Evolutionary conservation across 64 coral and sea anemone genomes (phyloP).

Genomic region (Montipora capricornis): DNA sequence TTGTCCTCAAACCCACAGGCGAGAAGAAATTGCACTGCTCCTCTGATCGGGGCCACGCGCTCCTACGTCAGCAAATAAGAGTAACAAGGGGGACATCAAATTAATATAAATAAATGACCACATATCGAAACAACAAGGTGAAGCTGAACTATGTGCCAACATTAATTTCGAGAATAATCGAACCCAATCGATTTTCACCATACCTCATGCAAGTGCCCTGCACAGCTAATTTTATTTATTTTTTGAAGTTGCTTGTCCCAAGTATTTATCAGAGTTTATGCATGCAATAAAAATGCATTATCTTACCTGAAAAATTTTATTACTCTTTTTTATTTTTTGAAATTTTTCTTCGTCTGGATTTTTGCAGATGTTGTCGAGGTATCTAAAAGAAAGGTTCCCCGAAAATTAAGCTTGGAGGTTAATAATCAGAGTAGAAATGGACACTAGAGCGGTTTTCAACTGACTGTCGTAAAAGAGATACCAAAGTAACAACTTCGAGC

Average conservation of each 20-base stretch:
- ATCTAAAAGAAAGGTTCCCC: conserved; percentile 60
- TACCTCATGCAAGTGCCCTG: no score
- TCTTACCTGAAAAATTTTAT: conserved; percentile 93
- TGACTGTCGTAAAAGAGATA: no score
- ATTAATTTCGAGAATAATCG: no score
- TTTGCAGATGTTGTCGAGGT: conserved; percentile 93
- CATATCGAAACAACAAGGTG: no score
- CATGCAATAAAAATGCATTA: neutral
- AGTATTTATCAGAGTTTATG: no score
- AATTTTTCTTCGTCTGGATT: conserved; percentile 96
- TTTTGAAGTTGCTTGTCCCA: no score
- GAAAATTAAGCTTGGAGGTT: neutral
- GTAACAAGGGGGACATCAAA: neutral
- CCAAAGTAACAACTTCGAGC: no score
- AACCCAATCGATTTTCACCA: no score
- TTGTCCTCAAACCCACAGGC: conserved; percentile 97
- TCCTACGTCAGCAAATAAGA: conserved; percentile 48
- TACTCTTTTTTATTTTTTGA: conserved; percentile 91
- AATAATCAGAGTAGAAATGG: no score
- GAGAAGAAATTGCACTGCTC: conserved; percentile 84
- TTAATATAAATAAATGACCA: neutral
- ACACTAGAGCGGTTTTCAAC: no score
- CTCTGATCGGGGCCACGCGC: conserved; percentile 71
- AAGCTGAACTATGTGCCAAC: no score
- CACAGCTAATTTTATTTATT: no score